A percentile compares a stretch with the other conserved stretches of the same genome.
phyloP scores from a whole-genome alignment of 1,140 invertebrate genomes.

The Drosophila fuyamai region DNA sequence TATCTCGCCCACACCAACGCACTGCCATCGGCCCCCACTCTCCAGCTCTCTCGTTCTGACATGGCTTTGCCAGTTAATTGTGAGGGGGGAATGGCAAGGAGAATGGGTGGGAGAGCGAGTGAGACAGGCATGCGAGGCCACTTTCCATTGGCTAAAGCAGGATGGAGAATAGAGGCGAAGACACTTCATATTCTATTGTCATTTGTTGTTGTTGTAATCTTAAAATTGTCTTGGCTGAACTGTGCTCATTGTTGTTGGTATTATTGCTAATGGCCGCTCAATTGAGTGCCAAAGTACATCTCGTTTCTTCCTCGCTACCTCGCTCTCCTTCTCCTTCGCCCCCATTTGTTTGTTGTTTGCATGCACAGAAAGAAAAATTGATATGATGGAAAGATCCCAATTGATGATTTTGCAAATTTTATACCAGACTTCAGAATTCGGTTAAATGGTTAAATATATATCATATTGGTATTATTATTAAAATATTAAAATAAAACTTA shows the following conservation, averaged over 20 bases:
- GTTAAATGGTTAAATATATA: too few species aligned
- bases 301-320: slow-evolving; percentile 3
- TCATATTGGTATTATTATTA: too few species aligned
- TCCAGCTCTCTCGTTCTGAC: slow-evolving; percentile 35
- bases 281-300: slow-evolving; percentile 80
- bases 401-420: background rate
- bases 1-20: slow-evolving; percentile 41
- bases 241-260: slow-evolving; percentile 51
- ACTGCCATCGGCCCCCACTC: slow-evolving; percentile 35
- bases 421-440: background rate
- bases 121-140: slow-evolving; percentile 14
- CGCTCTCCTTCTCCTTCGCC: background rate
- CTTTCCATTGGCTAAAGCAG: slow-evolving; percentile 1
- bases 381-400: background rate
- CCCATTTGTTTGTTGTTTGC: slow-evolving; percentile 15
- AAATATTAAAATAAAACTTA: background rate
- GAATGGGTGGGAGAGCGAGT: slow-evolving; percentile 4
- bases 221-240: slow-evolving; percentile 70
- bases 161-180: slow-evolving; percentile 22
- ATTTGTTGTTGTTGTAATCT: slow-evolving; percentile 73
- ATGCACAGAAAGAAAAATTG: background rate
- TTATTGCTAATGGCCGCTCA: slow-evolving; percentile 79
- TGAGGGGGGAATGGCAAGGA: background rate
- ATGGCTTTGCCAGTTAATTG: background rate
- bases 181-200: slow-evolving; percentile 81